Evolutionary conservation across 1,140 invertebrate genomes (phyloP).

Genomic region (Thaumatotibia leucotreta): DNA sequence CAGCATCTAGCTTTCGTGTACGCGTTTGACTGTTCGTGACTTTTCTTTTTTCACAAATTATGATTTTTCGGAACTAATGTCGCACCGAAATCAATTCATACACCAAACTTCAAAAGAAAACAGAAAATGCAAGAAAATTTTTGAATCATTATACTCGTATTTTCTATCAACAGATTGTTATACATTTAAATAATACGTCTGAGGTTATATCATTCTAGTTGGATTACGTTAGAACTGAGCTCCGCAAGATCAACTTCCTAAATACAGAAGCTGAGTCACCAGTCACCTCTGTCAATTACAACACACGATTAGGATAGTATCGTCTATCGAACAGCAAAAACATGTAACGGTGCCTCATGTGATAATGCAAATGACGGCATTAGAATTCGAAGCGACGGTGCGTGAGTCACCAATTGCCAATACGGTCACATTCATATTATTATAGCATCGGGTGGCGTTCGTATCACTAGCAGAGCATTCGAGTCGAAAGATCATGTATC

Average conservation of each 20-base stretch:
- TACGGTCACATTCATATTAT: too few relatives aligned
- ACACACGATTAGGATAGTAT: background rate
- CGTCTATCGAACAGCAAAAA: background rate
- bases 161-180: too few relatives aligned
- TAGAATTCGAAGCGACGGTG: background rate
- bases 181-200: too few relatives aligned
- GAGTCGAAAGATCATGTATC: too few relatives aligned
- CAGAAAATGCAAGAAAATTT: too few relatives aligned
- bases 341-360: background rate
- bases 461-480: background rate
- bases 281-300: background rate
- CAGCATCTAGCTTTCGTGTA: background rate
- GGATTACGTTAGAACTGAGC: background rate
- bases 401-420: slow-evolving; percentile 2
- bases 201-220: too few relatives aligned
- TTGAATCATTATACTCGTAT: too few relatives aligned
- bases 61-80: background rate
- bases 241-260: background rate
- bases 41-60: background rate
- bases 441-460: background rate
- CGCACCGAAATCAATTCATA: too few relatives aligned
- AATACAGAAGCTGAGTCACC: background rate
- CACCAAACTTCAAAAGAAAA: too few relatives aligned
- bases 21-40: background rate
- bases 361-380: background rate